phyloP scores from a whole-genome alignment of 2,797 vertebrate species.

The Meriones psammophilus region DNA sequence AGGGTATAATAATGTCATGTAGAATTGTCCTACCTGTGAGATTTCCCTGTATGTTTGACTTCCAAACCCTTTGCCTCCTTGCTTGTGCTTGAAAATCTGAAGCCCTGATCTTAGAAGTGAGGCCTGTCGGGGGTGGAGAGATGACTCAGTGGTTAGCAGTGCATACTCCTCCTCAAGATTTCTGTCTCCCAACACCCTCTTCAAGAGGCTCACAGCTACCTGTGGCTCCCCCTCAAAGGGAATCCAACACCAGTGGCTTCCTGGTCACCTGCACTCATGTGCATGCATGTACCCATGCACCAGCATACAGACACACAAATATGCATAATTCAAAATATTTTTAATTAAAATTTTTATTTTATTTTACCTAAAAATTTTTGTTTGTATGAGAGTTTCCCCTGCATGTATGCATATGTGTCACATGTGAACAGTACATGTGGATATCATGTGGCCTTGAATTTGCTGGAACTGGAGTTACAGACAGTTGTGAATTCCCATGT shows the following conservation, averaged over 20 bases:
- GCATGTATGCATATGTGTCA: neutral
- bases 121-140: neutral
- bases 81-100: conserved; percentile 18
- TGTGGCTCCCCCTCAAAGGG: neutral
- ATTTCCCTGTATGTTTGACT: conserved; percentile 27
- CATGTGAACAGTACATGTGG: neutral
- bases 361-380: neutral
- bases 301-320: neutral
- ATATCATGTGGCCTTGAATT: neutral
- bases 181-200: neutral
- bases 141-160: neutral
- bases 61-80: neutral
- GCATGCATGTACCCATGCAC: neutral
- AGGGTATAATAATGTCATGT: neutral
- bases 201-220: neutral
- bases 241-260: neutral
- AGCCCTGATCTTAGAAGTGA: neutral
- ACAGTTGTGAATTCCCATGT: neutral
- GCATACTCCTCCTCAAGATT: neutral
- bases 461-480: neutral
- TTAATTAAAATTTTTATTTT: neutral
- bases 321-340: neutral
- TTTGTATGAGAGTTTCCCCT: neutral
- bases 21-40: neutral
- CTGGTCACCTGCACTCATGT: neutral